Conservation (phyloP, 2,113 vertebrate genomes). For the Phrynosoma blainvillii region DNA sequence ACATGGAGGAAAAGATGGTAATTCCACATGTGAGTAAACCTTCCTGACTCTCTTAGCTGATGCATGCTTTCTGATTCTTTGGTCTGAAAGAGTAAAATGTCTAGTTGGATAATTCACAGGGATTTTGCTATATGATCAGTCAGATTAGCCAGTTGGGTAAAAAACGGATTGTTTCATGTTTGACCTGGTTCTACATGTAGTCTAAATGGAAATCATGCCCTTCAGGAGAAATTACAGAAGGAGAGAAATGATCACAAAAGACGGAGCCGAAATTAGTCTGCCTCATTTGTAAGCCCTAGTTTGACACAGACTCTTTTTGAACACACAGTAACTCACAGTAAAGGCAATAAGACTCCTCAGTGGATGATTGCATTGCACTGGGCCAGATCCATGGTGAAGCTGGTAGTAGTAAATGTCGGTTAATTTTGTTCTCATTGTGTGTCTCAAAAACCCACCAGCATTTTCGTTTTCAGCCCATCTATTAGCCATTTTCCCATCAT, state of each 20-base stretch:
- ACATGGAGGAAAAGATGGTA: conserved; percentile 20
- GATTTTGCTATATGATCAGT: conserved; percentile 45
- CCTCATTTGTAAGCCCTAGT: background rate
- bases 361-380: background rate
- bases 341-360: background rate
- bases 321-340: background rate
- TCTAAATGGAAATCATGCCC: conserved; percentile 39
- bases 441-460: background rate
- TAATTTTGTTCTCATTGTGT: background rate
- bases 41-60: conserved; percentile 33
- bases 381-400: background rate
- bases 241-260: conserved; percentile 53
- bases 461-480: background rate
- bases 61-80: conserved; percentile 33
- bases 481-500: background rate
- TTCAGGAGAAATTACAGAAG: conserved; percentile 59
- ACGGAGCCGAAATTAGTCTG: conserved; percentile 4
- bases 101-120: conserved; percentile 44
- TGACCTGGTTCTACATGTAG: conserved; percentile 66
- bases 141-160: conserved; percentile 53
- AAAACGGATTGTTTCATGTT: conserved; percentile 59
- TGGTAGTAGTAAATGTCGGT: background rate
- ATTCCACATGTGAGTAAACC: conserved; percentile 31
- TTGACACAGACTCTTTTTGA: background rate
- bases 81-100: conserved; percentile 32